A percentile compares a stretch with the other conserved stretches of the same genome.
Conservation (phyloP, 2,113 vertebrate genomes). For the Chinchilla lanigera region DNA sequence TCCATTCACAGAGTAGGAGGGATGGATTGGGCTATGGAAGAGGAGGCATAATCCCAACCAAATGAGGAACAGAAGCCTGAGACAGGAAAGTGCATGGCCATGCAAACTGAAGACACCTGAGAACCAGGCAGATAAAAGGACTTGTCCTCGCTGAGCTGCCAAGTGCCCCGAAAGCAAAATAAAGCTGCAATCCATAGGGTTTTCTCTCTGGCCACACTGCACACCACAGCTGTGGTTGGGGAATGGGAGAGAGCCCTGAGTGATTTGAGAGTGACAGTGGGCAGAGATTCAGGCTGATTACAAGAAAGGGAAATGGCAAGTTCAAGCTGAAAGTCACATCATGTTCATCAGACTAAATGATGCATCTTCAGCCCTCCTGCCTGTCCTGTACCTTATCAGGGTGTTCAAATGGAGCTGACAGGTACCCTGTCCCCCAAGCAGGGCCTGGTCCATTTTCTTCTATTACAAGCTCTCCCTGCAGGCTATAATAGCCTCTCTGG, state of each 20-base stretch:
- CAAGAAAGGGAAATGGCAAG: not conserved
- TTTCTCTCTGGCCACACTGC: not conserved
- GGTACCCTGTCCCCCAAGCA: not conserved
- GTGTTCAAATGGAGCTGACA: not conserved
- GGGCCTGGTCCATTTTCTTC: conserved; percentile 52
- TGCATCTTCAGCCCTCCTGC: not conserved
- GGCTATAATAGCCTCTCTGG: conserved; percentile 71
- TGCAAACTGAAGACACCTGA: not conserved
- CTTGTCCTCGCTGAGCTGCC: not conserved
- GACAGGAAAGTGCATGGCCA: accelerated
- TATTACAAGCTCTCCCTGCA: conserved; percentile 63
- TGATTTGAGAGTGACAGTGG: not conserved
- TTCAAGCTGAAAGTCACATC: not conserved
- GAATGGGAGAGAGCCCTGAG: not conserved
- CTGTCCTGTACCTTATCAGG: not conserved
- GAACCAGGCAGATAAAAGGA: not conserved
- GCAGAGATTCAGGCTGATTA: not conserved
- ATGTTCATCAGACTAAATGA: not conserved
- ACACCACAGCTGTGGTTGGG: not conserved
- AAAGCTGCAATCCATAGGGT: no score
- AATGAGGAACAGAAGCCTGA: not conserved
- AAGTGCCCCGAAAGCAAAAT: not conserved
- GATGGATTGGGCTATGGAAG: no score
- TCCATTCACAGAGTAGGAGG: not conserved
- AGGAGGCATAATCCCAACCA: not conserved